phyloP scores from a whole-genome alignment of 30 jellyfish, hydroid and myxozoan genomes.

The Mastigias papua region DNA sequence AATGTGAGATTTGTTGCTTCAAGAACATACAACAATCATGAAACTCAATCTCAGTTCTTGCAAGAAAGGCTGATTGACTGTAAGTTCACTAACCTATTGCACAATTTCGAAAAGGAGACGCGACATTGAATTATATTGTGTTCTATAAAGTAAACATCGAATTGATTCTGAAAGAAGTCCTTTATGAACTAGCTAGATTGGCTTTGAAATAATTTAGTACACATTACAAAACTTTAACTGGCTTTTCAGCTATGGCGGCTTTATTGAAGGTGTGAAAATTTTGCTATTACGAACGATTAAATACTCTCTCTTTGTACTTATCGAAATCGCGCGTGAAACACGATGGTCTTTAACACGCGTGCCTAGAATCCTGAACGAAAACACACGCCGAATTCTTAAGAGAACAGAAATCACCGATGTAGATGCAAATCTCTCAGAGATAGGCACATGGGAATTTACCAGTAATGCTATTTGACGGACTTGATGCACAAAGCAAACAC shows the following conservation, averaged over 20 bases:
- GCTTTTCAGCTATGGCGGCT: not conserved
- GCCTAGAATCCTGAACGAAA: conserved; percentile 2
- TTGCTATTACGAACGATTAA: not conserved
- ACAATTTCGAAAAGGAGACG: not conserved
- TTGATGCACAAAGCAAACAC: not conserved
- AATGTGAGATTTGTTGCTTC: no score
- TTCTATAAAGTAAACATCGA: not conserved
- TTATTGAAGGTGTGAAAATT: not conserved
- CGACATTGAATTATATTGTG: not conserved
- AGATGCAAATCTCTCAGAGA: not conserved
- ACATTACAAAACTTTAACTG: not conserved
- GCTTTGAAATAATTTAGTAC: no score
- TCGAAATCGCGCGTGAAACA: not conserved
- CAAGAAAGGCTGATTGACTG: not conserved
- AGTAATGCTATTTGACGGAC: not conserved
- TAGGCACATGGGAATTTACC: not conserved
- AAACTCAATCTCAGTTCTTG: no score
- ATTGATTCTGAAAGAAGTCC: not conserved
- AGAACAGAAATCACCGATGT: not conserved
- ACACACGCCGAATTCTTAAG: conserved; percentile 6
- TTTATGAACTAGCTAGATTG: no score
- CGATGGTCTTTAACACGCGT: conserved; percentile 3
- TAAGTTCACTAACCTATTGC: not conserved
- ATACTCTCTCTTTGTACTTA: not conserved
- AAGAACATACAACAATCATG: no score